Conservation (phyloP, 2,113 vertebrate species). For the Saccopteryx leptura region DNA sequence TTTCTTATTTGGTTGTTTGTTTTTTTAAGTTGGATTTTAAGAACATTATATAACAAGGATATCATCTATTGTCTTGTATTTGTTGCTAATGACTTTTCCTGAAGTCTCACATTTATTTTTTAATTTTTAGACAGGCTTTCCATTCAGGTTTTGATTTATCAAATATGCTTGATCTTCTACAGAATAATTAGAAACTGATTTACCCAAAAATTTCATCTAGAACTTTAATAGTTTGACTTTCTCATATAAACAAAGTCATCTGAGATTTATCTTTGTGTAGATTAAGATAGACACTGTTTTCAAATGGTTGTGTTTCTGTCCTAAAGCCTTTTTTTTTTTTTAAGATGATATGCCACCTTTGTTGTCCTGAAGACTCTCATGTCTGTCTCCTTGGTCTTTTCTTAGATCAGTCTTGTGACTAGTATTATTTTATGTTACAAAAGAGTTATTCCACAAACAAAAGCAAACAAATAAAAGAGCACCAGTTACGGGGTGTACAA, state of each 20-base stretch:
- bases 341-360: background rate
- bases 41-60: background rate
- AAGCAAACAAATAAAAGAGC: background rate
- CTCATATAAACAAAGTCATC: background rate
- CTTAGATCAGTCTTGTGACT: background rate
- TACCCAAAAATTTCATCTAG: background rate
- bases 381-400: background rate
- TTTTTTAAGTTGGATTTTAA: background rate
- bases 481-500: too few species aligned
- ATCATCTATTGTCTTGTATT: background rate
- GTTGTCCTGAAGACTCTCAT: background rate
- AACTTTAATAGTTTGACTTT: background rate
- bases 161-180: background rate
- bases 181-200: background rate
- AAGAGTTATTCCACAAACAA: background rate
- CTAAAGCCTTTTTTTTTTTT: background rate
- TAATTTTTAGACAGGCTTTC: constrained; percentile 24
- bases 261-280: background rate
- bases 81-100: background rate
- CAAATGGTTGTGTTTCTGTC: background rate
- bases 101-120: background rate
- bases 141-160: background rate
- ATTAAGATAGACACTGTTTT: background rate
- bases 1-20: background rate
- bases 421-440: background rate